Base-by-base conservation (phyloP, 2,888 invertebrate species). In the Pandemis cinnamomeana region DNA sequence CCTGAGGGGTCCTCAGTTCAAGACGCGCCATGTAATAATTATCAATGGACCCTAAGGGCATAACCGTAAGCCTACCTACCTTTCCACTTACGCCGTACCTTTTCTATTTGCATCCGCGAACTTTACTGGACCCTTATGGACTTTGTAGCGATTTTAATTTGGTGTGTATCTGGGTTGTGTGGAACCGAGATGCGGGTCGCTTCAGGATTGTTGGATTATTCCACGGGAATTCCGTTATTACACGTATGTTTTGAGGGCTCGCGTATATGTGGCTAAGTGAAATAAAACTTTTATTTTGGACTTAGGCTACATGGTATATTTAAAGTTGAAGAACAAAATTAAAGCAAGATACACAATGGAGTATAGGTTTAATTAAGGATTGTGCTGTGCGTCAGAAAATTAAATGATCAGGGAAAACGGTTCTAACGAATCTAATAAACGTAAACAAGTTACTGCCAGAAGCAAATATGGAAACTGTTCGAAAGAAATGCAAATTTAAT, bases 21-120 rank as follows among this genome's bases (percentile, higher is more conserved):
- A 86, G 88, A 84, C 86, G 86, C 84, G 80, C 87, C 85, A 86
- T 88, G 88, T 93, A 91, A 94, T 94, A 94, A 94, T 94, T 94
- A 93, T 92, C 93, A 92, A 92, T 92, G 91, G 87, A 86, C 91
- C 93, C 90, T 87, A 71, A 81, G 89, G 93, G 87, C 83, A 78
- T 71, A 71, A 74, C 71, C 70, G 74, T 71, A 73, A 66, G 73
- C 70, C 74, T 66, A 74, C 71, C 74, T 71, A 74, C 71, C 74
- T 71, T 67, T 53, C 64, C 66, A 70, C 69, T 73, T 69, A 73
- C 66, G 42, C 63, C 70, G 69, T 72, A 77, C 80, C 84, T 86
- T 83, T 87, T 86, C 86, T 86, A 88, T 89, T 89, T 89, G 87
- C 89, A 89, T 89, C 88, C 87, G 84, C 87, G 86, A 86, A 84